Conservation (phyloP, 1,140 invertebrate genomes). For the Nymphalis io region DNA sequence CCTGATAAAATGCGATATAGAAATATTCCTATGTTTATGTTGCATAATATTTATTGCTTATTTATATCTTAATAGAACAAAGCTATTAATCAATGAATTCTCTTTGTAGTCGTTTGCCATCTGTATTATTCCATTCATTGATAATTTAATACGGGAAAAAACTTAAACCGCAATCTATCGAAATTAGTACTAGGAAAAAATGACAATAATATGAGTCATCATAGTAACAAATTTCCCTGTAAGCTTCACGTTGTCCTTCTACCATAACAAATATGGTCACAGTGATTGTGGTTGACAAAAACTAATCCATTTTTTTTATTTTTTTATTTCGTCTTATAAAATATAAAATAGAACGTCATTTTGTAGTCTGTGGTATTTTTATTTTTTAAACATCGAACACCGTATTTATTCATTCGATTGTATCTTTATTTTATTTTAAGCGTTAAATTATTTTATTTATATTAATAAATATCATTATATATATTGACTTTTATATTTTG, state of each 20-base stretch:
- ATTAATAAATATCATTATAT: too few species aligned
- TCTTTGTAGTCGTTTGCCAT: background rate
- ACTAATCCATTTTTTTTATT: background rate
- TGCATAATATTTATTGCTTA: background rate
- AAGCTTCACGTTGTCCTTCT: conserved; percentile 21
- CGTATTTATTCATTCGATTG: too few species aligned
- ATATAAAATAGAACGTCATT: too few species aligned
- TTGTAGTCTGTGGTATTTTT: too few species aligned
- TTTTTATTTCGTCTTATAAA: too few species aligned
- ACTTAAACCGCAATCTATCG: conserved; percentile 13
- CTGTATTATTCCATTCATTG: conserved; percentile 29
- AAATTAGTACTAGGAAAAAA: conserved; percentile 23
- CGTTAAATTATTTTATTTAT: too few species aligned
- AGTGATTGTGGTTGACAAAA: background rate
- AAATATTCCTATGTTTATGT: background rate
- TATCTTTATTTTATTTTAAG: too few species aligned
- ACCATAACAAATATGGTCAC: conserved; percentile 10
- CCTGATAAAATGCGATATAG: too few species aligned
- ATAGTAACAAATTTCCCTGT: conserved; percentile 19
- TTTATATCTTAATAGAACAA: background rate
- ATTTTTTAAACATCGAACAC: too few species aligned
- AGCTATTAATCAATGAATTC: background rate
- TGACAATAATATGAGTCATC: conserved; percentile 19
- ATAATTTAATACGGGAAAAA: conserved; percentile 19
- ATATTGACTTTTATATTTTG: too few species aligned